These are phyloP conservation scores for Neoscelio sp. DNA, from an alignment of 2,888 invertebrate species.

Conservation along the genomic window DNA sequence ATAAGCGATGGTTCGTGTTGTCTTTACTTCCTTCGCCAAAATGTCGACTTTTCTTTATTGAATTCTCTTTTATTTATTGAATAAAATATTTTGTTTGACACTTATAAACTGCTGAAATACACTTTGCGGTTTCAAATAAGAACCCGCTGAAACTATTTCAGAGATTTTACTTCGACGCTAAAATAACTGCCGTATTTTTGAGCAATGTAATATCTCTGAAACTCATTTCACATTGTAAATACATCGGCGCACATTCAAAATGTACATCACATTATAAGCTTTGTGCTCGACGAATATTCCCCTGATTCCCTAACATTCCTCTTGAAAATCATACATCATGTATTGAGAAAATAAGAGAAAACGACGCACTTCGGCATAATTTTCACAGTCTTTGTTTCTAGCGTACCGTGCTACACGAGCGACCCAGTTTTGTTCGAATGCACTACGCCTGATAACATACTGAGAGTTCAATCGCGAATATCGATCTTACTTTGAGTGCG, in stretches of 20 bases:
- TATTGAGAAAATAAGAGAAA: conserved; percentile 16
- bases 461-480: conserved; percentile 40
- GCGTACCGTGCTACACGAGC: background rate
- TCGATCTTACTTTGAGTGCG: conserved; percentile 38
- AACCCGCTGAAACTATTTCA: no score
- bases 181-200: background rate
- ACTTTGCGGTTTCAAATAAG: no score
- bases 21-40: no score
- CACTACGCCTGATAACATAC: conserved; percentile 7
- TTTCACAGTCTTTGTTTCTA: conserved; percentile 31
- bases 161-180: background rate
- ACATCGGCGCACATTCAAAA: conserved; percentile 7
- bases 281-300: conserved; percentile 13
- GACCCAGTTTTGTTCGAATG: conserved; percentile 11
- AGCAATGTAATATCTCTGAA: conserved; percentile 5
- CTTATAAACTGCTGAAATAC: no score
- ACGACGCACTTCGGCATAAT: conserved; percentile 30
- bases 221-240: conserved; percentile 15
- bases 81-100: no score
- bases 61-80: no score
- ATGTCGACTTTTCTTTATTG: no score
- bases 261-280: conserved; percentile 1
- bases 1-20: no score
- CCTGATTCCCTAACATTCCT: conserved; percentile 1
- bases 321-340: conserved; percentile 9